phyloP scores from a whole-genome alignment of 2,888 invertebrate genomes.

The Drosophila tanythrix region DNA sequence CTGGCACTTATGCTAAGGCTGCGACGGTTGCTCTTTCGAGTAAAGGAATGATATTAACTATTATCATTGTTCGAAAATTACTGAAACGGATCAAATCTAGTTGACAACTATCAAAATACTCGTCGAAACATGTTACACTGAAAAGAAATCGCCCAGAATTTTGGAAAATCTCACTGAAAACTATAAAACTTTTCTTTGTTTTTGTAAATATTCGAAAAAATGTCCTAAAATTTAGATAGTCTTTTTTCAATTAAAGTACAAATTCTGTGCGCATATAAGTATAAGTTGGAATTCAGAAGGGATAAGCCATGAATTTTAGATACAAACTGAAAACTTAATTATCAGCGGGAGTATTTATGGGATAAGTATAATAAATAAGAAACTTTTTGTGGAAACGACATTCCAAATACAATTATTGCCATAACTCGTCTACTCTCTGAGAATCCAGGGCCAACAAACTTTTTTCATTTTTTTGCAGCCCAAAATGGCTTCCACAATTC shows the following conservation, averaged over 20 bases:
- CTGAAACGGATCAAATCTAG: background rate
- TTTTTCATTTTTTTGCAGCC: background rate
- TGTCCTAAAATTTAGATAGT: background rate
- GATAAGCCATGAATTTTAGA: background rate
- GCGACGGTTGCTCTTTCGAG: conserved; percentile 6
- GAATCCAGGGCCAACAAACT: background rate
- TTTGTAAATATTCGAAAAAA: background rate
- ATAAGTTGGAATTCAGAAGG: background rate
- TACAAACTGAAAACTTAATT: background rate
- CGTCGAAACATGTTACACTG: background rate
- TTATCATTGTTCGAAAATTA: background rate
- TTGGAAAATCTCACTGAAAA: background rate
- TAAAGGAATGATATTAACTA: background rate
- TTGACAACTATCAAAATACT: background rate
- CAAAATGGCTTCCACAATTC: background rate
- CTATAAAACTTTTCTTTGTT: background rate
- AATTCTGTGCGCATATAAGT: too few relatives aligned
- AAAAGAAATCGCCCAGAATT: background rate
- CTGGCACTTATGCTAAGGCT: conserved; percentile 1
- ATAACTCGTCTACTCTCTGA: background rate
- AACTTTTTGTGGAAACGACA: background rate
- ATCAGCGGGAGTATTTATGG: background rate
- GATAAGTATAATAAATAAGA: background rate
- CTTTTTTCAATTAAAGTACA: too few relatives aligned
- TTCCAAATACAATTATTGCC: background rate